A percentile compares a stretch with the other conserved stretches of the same genome.
phyloP scores from a whole-genome alignment of 2,113 vertebrate genomes.

The human region DNA sequence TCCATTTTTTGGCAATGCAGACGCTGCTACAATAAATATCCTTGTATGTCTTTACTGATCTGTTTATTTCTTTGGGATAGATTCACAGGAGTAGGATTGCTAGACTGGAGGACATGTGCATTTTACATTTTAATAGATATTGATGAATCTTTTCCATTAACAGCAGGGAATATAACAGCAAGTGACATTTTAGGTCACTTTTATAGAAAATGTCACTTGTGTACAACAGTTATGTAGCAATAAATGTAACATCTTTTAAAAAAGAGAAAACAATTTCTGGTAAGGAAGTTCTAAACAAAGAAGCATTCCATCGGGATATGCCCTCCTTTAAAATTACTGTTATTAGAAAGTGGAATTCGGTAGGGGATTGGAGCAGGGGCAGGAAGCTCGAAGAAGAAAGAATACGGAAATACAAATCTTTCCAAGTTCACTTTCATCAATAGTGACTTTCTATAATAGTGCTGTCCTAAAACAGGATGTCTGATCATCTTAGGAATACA shows the following conservation, averaged over 20 bases:
- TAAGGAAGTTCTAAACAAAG: constrained; percentile 68
- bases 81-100: background rate
- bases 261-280: constrained; percentile 30
- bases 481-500: background rate
- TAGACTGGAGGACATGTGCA: background rate
- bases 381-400: constrained; percentile 42
- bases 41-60: background rate
- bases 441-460: constrained; percentile 23
- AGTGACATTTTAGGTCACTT: background rate
- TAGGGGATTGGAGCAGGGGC: background rate
- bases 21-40: background rate
- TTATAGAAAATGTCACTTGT: background rate
- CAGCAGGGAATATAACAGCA: background rate
- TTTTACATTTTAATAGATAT: constrained; percentile 27
- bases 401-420: constrained; percentile 56
- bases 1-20: background rate
- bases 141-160: background rate
- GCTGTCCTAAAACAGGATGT: constrained; percentile 50
- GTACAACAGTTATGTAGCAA: background rate
- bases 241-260: background rate
- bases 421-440: constrained; percentile 59
- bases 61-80: background rate
- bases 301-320: constrained; percentile 38
- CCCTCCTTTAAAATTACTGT: constrained; percentile 55
- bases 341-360: constrained; percentile 33